These are phyloP conservation scores for Nibea albiflora DNA, from an alignment of 2,113 vertebrate species.

Conservation along the genomic window DNA sequence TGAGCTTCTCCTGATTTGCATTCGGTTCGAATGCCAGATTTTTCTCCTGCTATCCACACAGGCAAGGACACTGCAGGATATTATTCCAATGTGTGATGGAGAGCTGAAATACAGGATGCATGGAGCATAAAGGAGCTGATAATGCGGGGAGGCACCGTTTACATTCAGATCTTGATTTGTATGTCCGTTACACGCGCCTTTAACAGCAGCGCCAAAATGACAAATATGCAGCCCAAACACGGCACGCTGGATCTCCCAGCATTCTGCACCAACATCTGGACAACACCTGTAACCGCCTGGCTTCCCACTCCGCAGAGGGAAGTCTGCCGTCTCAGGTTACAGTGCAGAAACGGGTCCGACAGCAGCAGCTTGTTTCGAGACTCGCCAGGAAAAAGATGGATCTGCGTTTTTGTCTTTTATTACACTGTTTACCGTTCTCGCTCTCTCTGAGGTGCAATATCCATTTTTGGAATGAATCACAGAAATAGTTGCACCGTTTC, in stretches of 20 bases:
- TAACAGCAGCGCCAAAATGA: conserved; percentile 14
- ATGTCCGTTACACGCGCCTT: neutral
- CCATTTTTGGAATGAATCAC: conserved; percentile 40
- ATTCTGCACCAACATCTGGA: conserved; percentile 52
- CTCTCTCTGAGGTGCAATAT: conserved; percentile 26
- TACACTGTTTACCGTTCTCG: conserved; percentile 8
- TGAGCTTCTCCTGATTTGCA: conserved; percentile 62
- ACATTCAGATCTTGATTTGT: neutral
- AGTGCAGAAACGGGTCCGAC: conserved; percentile 22
- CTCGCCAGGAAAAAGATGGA: conserved; percentile 25
- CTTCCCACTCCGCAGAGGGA: conserved; percentile 12
- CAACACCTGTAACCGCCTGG: conserved; percentile 42
- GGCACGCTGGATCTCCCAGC: neutral
- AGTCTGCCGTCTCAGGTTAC: conserved; percentile 1
- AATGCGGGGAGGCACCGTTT: neutral
- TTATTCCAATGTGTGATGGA: neutral
- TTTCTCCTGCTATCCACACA: neutral
- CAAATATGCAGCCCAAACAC: neutral
- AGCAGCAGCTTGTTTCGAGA: neutral
- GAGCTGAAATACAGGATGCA: neutral
- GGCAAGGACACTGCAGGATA: neutral
- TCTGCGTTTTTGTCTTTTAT: conserved; percentile 16
- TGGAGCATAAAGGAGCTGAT: neutral
- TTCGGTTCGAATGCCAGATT: conserved; percentile 50
- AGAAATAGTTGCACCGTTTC: conserved; percentile 19